Conservation (phyloP, 2,888 invertebrate species). For the Oligia strigilis region DNA sequence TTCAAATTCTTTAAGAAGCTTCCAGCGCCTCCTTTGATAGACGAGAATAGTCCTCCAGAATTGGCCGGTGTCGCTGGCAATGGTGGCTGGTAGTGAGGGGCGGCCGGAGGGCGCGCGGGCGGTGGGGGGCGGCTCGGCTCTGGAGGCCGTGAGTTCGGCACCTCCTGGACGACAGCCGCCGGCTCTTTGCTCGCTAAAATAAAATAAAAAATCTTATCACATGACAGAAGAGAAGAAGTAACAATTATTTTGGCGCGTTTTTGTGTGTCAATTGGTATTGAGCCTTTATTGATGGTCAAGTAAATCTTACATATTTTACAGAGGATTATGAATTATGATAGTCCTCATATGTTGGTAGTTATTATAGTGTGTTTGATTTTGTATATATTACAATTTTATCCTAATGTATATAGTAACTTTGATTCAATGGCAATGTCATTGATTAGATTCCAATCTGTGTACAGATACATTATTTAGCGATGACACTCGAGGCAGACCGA, state of each 20-base stretch:
- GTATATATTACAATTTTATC: background rate
- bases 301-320: background rate
- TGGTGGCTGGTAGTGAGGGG: conserved; percentile 79
- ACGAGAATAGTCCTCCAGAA: conserved; percentile 94
- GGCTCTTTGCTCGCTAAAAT: conserved; percentile 82
- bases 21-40: conserved; percentile 97
- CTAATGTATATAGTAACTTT: background rate
- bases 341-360: background rate
- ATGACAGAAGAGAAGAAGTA: conserved; percentile 1
- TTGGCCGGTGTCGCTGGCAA: conserved; percentile 75
- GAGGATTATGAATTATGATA: background rate
- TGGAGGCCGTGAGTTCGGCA: conserved; percentile 78
- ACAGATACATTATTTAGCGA: conserved; percentile 23
- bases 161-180: conserved; percentile 75
- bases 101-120: conserved; percentile 77
- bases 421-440: background rate
- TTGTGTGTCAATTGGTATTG: conserved; percentile 5
- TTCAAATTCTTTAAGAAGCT: conserved; percentile 98
- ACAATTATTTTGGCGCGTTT: conserved; percentile 12
- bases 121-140: conserved; percentile 83
- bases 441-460: background rate
- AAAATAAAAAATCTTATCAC: conserved; percentile 31
- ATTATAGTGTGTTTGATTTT: background rate
- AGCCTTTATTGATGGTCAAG: conserved; percentile 8
- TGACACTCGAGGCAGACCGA: background rate